Evolutionary conservation across 2,888 invertebrate genomes (phyloP), one percentile per base, ranked within the genome.

Genomic region (Netelia inedita): DNA sequence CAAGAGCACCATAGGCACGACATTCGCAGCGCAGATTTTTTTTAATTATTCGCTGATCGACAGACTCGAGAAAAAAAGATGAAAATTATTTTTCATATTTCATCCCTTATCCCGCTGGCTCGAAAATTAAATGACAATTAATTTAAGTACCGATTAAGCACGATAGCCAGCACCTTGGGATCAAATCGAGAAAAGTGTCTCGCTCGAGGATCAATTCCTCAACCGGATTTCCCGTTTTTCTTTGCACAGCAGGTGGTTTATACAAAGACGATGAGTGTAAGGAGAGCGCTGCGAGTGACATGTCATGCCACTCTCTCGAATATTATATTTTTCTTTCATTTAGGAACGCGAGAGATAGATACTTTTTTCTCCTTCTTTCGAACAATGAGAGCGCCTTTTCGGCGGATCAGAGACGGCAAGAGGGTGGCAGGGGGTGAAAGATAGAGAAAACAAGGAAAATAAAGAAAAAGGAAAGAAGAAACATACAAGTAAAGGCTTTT

Each of bases 211-310:
- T 82, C 19, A 73, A 79, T 81, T 83, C 71, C 55, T 73, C 83
- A 61, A 71, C 63, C 79, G 85, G 81, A 82, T 82, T 78, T 83
- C 53, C 61, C 75, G 83, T 76, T 69, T 74, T n/a, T 79, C 75
- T 85, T 85, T 86, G 79, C 86, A 75, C 85, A 86, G 86, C 83
- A 85, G 83, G 85, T 83, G 85, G 71, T 74, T 55, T 57, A n/a
- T 59, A 50, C 16, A 19, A 19, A 2, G 16, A 16, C 19, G 35
- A 43, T 65, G 11, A 57, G n/a, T 46, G 11, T 46, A 11, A 11
- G 16, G 28, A 3, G n/a, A 8, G 72, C 72, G 21, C 9, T 57
- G 79, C 61, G 79, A 85, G 85, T 85, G 79, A 85, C 83, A 79
- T 83, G 86, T 87, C 83, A 87, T 72, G 86, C 82, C 75, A 82